Evolutionary conservation across 2,888 invertebrate species (phyloP).

Genomic region (Cistogaster globosa): DNA sequence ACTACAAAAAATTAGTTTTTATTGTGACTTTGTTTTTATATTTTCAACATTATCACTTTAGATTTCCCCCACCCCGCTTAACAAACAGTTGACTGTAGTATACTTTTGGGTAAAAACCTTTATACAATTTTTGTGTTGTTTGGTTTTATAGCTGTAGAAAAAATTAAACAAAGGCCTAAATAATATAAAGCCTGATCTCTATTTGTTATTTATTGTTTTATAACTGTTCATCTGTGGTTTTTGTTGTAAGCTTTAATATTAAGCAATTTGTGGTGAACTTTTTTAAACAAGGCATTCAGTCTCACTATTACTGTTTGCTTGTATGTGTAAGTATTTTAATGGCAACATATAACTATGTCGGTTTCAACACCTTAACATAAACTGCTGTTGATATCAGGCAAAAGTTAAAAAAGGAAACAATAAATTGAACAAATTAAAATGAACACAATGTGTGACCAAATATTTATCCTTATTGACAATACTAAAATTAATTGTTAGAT

Average conservation of each 20-base stretch:
- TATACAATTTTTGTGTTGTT: background rate
- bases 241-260: conserved; percentile 58
- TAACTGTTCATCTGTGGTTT: conserved; percentile 69
- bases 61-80: background rate
- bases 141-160: background rate
- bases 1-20: conserved; percentile 72
- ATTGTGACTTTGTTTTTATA: conserved; percentile 62
- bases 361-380: background rate
- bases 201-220: conserved; percentile 65
- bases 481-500: conserved; percentile 55
- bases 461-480: conserved; percentile 46
- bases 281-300: conserved; percentile 18
- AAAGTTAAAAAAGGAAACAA: background rate
- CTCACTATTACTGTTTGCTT: background rate
- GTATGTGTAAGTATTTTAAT: background rate
- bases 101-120: conserved; percentile 13
- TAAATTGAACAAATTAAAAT: background rate
- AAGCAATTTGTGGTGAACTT: conserved; percentile 62
- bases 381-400: no score
- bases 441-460: conserved; percentile 42
- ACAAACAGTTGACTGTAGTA: conserved; percentile 4
- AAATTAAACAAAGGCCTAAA: conserved; percentile 50
- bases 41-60: conserved; percentile 3
- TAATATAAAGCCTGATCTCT: conserved; percentile 51
- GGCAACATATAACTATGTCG: conserved; percentile 7